Evolutionary conservation across 2,888 invertebrate genomes (phyloP), one percentile per base, ranked within the genome.

Genomic region (Drosophila longiperda): DNA sequence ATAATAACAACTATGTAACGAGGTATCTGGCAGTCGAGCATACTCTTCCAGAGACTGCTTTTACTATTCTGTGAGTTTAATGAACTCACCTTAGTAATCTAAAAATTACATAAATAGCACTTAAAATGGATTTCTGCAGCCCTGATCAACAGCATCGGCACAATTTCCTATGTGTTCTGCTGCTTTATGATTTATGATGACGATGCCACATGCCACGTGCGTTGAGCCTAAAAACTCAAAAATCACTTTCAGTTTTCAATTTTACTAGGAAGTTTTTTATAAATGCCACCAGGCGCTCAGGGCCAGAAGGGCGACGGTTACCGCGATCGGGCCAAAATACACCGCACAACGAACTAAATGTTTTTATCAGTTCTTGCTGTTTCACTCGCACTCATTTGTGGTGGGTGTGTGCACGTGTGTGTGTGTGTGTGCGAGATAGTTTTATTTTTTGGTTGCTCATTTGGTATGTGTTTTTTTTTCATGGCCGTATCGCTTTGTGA

Each of bases 211-310:
- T 54, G 15, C 34, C 26, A n/a, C 4, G 9, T 12, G 20, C 12
- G 20, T 23, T 33, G 52, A 70, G 40, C 29, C 53, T 36, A 53
- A 71, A 71, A 48, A 64, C 45, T 45, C 40, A 40, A 72, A 62
- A 62, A 70, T 90, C 87, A 88, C 87, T 88, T 89, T 88, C 90
- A 83, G 79, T 90, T 87, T 87, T 84, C 15, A 78, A 74, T 72
- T 79, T 82, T 89, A 77, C 80, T 88, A 88, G 88, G 90, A 90
- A 88, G 87, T 73, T 86, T 85, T 80, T 90, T 83, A 90, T 89
- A 90, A 78, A 74, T 82, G 54, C n/a, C 66, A 82, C 70, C 83
- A 90, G 88, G 88, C 75, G 88, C 73, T 6, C 88, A 88, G 82
- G 75, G 78, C 65, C 59, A 17, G 23, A 54, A 76, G 78, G 79